Percentiles rank a stretch among this genome's conserved stretches.
phyloP scores from a whole-genome alignment of 2,797 vertebrate genomes.

The Cossypha polioptera region DNA sequence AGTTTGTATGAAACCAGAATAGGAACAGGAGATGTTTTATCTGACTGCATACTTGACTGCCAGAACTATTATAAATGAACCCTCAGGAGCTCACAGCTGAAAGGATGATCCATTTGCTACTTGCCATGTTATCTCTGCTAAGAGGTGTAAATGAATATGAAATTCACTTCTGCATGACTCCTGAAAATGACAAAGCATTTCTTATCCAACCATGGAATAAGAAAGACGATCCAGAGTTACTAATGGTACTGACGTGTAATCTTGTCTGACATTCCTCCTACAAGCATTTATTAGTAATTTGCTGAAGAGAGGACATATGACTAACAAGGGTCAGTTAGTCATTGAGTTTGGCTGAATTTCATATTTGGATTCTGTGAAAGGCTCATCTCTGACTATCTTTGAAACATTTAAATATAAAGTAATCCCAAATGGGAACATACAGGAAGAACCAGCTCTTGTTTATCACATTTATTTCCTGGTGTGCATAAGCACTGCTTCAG shows the following conservation, averaged over 20 bases:
- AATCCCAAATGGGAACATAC: background rate
- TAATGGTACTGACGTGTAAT: background rate
- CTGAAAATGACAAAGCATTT: background rate
- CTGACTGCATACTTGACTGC: background rate
- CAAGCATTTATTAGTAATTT: background rate
- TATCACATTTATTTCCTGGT: background rate
- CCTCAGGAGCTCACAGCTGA: background rate
- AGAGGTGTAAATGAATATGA: background rate
- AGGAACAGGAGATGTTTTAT: background rate
- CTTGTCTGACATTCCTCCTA: background rate
- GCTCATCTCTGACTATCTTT: background rate
- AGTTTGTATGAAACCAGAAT: background rate
- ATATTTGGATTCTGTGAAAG: background rate
- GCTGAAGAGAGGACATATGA: background rate
- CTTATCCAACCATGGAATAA: background rate
- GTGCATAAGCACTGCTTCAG: background rate
- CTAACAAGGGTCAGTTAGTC: background rate
- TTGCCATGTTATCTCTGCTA: background rate
- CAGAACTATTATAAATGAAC: background rate
- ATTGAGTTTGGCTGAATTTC: background rate
- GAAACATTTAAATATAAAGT: background rate
- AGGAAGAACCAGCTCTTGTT: background rate
- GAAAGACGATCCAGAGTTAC: background rate
- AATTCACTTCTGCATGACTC: background rate
- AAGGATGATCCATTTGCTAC: background rate